Percentiles rank a stretch among this genome's conserved stretches.
These are phyloP conservation scores for Lota lota DNA, from an alignment of 2,113 vertebrate genomes.

Conservation along the genomic window DNA sequence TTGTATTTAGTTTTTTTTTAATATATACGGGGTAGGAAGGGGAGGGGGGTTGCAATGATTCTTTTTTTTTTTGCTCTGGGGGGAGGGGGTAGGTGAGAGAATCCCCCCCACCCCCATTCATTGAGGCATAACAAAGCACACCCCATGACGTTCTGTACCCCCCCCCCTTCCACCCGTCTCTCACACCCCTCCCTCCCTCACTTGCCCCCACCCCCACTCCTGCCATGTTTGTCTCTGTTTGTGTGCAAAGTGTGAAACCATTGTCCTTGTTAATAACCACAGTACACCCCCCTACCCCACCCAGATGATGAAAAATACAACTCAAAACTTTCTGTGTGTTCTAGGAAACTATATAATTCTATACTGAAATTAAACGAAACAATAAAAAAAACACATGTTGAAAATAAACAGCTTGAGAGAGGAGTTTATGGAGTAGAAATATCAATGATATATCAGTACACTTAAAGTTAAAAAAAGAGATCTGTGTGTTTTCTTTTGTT, in stretches of 20 bases:
- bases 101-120: constrained; percentile 43
- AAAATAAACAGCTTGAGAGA: constrained; percentile 53
- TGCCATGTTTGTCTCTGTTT: constrained; percentile 63
- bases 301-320: constrained; percentile 60
- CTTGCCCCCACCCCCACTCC: constrained; percentile 16
- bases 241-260: constrained; percentile 73
- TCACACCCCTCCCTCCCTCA: constrained; percentile 28
- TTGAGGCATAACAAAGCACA: constrained; percentile 66
- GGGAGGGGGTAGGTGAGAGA: constrained; percentile 53
- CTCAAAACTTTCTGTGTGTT: constrained; percentile 75
- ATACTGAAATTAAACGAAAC: constrained; percentile 69
- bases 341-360: constrained; percentile 77
- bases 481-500: constrained; percentile 48
- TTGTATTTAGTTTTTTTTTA: constrained; percentile 6
- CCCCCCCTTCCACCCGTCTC: constrained; percentile 39
- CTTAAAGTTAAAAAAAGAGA: constrained; percentile 30
- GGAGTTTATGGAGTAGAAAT: constrained; percentile 34
- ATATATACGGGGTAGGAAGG: constrained; percentile 26
- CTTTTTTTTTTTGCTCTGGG: constrained; percentile 22
- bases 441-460: constrained; percentile 24
- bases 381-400: constrained; percentile 53
- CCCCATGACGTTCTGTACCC: constrained; percentile 45
- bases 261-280: constrained; percentile 65
- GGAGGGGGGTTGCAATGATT: constrained; percentile 29
- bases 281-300: constrained; percentile 41